Evolutionary conservation across 1,140 invertebrate species (phyloP).

Genomic region (Eumaeus atala): DNA sequence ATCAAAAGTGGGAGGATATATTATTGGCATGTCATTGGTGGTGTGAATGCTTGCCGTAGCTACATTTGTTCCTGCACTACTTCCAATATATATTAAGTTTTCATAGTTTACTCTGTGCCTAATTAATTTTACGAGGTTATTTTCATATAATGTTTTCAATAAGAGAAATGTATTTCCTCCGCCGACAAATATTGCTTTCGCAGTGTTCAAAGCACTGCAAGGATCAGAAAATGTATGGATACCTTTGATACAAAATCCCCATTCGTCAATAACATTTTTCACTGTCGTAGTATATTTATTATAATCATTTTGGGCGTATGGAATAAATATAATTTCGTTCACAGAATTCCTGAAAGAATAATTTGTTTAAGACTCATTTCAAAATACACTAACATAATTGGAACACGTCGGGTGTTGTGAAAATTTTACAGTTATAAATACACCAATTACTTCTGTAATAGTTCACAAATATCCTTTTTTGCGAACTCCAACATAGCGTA

Average conservation of each 20-base stretch:
- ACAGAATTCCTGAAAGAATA: constrained; percentile 76
- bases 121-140: constrained; percentile 79
- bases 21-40: constrained; percentile 92
- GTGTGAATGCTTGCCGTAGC: constrained; percentile 85
- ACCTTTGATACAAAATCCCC: constrained; percentile 80
- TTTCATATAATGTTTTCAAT: constrained; percentile 81
- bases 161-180: constrained; percentile 86
- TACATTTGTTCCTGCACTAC: constrained; percentile 89
- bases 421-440: constrained; percentile 4
- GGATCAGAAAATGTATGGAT: constrained; percentile 77
- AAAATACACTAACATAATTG: neutral
- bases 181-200: constrained; percentile 85
- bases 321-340: constrained; percentile 82
- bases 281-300: constrained; percentile 81
- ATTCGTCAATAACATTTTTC: constrained; percentile 75
- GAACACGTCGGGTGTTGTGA: constrained; percentile 19
- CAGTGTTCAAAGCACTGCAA: constrained; percentile 74
- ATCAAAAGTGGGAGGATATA: constrained; percentile 83
- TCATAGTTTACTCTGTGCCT: constrained; percentile 77
- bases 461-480: constrained; percentile 76
- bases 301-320: constrained; percentile 82
- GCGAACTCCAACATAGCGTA: constrained; percentile 81
- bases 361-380: constrained; percentile 10
- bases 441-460: constrained; percentile 76
- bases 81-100: constrained; percentile 84